Conservation (phyloP, 2,888 invertebrate genomes). For the Conchocele bisecta region DNA sequence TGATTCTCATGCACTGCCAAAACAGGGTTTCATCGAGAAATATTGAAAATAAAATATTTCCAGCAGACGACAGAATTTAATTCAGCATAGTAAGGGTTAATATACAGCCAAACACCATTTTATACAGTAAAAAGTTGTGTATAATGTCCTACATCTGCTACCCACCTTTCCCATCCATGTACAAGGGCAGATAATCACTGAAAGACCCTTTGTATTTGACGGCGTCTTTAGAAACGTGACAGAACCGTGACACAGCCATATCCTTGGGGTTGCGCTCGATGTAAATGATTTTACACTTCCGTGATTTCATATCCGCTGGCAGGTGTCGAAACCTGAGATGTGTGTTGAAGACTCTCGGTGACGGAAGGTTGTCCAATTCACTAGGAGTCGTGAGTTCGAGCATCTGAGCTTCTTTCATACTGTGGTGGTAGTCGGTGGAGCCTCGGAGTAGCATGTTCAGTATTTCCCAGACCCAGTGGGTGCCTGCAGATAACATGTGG, state of each 20-base stretch:
- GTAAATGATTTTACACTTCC: conserved; percentile 55
- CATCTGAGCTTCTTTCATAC: conserved; percentile 51
- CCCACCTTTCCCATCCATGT: conserved; percentile 51
- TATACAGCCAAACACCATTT: too few species aligned
- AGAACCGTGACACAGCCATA: conserved; percentile 51
- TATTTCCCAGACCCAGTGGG: conserved; percentile 62
- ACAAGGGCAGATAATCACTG: conserved; percentile 41
- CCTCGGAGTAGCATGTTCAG: conserved; percentile 51
- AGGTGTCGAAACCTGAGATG: conserved; percentile 49
- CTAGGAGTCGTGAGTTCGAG: conserved; percentile 34
- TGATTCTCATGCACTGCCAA: too few species aligned
- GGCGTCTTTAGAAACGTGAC: conserved; percentile 31
- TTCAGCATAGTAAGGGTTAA: too few species aligned
- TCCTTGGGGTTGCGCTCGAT: conserved; percentile 56
- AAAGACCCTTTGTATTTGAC: conserved; percentile 49
- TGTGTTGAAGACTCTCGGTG: conserved; percentile 56
- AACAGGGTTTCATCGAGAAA: too few species aligned
- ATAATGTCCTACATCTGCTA: too few species aligned
- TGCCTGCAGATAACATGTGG: conserved; percentile 26
- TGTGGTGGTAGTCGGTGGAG: conserved; percentile 41
- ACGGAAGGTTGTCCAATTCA: conserved; percentile 18
- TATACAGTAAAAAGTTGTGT: too few species aligned
- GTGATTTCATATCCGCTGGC: conserved; percentile 44
- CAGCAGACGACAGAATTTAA: too few species aligned
- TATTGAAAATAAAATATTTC: too few species aligned